Evolutionary conservation across 2,888 invertebrate species (phyloP).

Genomic region (Pediacus dermestoides): DNA sequence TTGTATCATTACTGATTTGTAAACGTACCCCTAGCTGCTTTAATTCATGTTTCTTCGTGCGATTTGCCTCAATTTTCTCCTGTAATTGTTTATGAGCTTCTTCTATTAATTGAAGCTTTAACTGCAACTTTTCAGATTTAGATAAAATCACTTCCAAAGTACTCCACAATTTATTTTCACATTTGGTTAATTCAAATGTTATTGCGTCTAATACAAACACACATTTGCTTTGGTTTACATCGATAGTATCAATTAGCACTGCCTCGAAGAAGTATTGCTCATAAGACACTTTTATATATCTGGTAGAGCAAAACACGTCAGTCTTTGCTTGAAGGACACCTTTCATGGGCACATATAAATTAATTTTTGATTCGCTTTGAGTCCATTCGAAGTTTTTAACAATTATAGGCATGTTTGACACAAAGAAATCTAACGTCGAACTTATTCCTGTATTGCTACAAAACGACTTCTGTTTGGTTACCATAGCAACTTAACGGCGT

Average conservation of each 20-base stretch:
- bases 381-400: slow-evolving; percentile 75
- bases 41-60: slow-evolving; percentile 54
- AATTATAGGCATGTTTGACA: slow-evolving; percentile 62
- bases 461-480: too few relatives aligned
- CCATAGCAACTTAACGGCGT: too few relatives aligned
- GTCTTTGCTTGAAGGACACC: slow-evolving; percentile 61
- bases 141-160: slow-evolving; percentile 52
- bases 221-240: slow-evolving; percentile 62
- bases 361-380: slow-evolving; percentile 61
- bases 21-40: slow-evolving; percentile 59
- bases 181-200: slow-evolving; percentile 65
- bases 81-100: slow-evolving; percentile 57
- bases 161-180: slow-evolving; percentile 56
- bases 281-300: slow-evolving; percentile 70
- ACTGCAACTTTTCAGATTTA: slow-evolving; percentile 56
- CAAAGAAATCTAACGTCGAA: too few relatives aligned
- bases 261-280: slow-evolving; percentile 73
- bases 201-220: slow-evolving; percentile 58
- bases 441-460: too few relatives aligned
- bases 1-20: slow-evolving; percentile 59
- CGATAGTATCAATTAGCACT: slow-evolving; percentile 61
- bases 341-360: slow-evolving; percentile 64
- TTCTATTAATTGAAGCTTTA: slow-evolving; percentile 58
- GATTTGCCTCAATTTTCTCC: slow-evolving; percentile 54
- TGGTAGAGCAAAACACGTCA: slow-evolving; percentile 65